Evolutionary conservation across 2,797 vertebrate species (phyloP), one percentile per base, ranked within the genome.

Genomic region (Pagetopsis macropterus): DNA sequence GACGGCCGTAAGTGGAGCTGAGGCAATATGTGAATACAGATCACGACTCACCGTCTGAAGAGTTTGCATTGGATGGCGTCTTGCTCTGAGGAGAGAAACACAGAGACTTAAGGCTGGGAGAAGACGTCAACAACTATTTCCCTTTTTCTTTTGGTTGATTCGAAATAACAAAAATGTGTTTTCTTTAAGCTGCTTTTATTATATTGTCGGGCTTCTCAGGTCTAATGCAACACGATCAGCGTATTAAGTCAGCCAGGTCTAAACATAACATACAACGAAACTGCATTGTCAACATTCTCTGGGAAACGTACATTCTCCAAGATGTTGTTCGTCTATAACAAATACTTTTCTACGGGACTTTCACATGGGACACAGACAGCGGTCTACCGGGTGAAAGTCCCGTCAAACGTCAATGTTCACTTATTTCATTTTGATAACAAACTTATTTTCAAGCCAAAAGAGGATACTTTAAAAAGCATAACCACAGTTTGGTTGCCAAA

Each of bases 21-120:
- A 1, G 9, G 23, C 46, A 23, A 6, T 10, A 10, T 48, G 61
- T 19, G 23, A 37, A 33, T 48, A 49, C 40, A 57, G 45, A 56
- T 7, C 49, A 12, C n/a, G 45, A 87, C 94, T 91, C 71, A 95
- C 94, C 88, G 0, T 93, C 91, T 60, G 85, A 43, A 14, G 63
- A n/a, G 46, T 70, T 70, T 19, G 78, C 48, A 62, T 31, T 89
- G 13, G 89, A 66, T 16, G 41, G 37, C 54, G 33, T 72, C 84
- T 85, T 94, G 79, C 31, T 81, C 94, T 95, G 90, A 50, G n/a
- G 62, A 79, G 43, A 86, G 6, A 88, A 6, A 84, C 63, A 88
- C 27, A 87, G 50, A 66, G 7, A 37, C 23, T 50, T 14, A 23
- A 64, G 40, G 17, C 15, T 6, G 9, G 57, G 9, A 51, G 31